Base-by-base conservation (phyloP, 1,140 invertebrate genomes). In the Cyclina sinensis region DNA sequence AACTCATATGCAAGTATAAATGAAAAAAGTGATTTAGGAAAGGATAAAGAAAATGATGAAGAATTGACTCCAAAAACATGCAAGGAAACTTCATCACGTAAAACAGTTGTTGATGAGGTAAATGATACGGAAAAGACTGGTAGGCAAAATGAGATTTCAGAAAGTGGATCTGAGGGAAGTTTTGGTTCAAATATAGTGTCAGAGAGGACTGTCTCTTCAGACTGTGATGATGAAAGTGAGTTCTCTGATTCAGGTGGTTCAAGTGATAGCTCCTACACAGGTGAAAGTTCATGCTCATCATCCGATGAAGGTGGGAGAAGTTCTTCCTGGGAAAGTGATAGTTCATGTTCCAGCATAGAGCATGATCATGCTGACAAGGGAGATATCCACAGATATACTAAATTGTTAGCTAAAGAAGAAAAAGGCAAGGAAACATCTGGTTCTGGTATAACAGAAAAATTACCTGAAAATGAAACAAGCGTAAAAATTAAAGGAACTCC, bases 161-260 rank as follows among this genome's bases (percentile, higher is more conserved):
- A 54, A 30, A 78, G 54, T 54, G 74, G 54, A 54, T 78, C 74
- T 32, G 74, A 51, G 32, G 74, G 74, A 30, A 78, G 74, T 35
- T 78, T 78, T 78, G 74, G 74, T 21, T 78, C 74, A 18, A 78
- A 78, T 78, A 78, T 78, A 1, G 27, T 78, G 43, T 78, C 74
- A 30, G 74, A 78, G 32, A 78, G 46, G 46, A 78, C 74, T 39
- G 74, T 27, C 16, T 78, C 74, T 4, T 54, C 18, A 27, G 18
- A 16, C 16, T 51, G 48, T 7, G 21, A 12, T 51, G 48, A 78
- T 78, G 46, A 51, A 39, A 51, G 27, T 4, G 74, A 78, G 21
- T 4, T 18, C 37, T 78, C 74, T 12, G 70, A 46, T 48, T 73
- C 68, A 39, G 70, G 48, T 74, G 68, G 39, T 24, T 24, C n/a